phyloP scores from a whole-genome alignment of 2,888 invertebrate genomes.

The Drepana falcataria region DNA sequence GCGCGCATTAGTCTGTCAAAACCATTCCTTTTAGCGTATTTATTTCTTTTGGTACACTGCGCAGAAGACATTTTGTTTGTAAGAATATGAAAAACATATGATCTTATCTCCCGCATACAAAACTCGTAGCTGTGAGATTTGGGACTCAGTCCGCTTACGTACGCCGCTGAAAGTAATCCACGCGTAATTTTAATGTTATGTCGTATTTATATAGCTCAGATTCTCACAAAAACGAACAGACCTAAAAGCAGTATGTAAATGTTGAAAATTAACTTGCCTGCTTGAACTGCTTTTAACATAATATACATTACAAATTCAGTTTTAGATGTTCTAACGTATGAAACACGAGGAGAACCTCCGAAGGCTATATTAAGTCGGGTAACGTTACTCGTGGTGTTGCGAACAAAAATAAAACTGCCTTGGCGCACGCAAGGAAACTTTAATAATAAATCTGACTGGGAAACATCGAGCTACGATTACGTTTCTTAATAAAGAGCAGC shows the following conservation, averaged over 20 bases:
- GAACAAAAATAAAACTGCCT: conserved; percentile 4
- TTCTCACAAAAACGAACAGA: too few relatives aligned
- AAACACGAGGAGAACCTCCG: neutral
- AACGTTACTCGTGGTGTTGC: neutral
- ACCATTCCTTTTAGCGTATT: too few relatives aligned
- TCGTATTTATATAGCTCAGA: too few relatives aligned
- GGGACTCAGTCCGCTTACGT: too few relatives aligned
- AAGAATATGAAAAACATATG: too few relatives aligned
- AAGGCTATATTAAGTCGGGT: conserved; percentile 1
- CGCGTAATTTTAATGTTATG: too few relatives aligned
- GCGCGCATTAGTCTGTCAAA: too few relatives aligned
- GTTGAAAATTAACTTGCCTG: neutral
- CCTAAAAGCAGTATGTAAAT: neutral
- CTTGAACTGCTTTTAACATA: neutral
- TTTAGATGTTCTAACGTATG: neutral
- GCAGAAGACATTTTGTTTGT: too few relatives aligned
- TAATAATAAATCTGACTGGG: conserved; percentile 2
- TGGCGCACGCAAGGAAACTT: conserved; percentile 2
- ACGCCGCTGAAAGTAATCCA: too few relatives aligned
- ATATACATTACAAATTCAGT: neutral
- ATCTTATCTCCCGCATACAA: too few relatives aligned
- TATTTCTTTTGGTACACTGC: too few relatives aligned
- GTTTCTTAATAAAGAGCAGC: neutral
- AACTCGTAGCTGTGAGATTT: too few relatives aligned
- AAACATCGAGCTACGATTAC: conserved; percentile 2